Base-by-base conservation (phyloP, 2,797 vertebrate genomes). In the Linurgus olivaceus region DNA sequence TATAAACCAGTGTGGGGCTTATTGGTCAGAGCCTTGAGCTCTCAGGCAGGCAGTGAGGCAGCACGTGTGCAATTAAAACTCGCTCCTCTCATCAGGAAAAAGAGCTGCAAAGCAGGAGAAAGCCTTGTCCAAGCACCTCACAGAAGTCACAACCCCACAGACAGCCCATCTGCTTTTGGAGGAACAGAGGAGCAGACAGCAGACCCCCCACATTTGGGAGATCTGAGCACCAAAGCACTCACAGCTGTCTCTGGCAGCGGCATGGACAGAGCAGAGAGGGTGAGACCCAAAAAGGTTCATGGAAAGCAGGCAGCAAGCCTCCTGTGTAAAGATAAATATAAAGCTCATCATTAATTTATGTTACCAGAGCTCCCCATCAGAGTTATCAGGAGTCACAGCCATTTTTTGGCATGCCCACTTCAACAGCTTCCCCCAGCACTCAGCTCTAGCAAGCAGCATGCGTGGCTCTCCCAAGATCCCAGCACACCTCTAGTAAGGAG, bases 131-230 rank as follows among this genome's bases (percentile, higher is more conserved):
- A 26, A 58, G 51, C 6, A 5, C 15, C 17, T 55, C 6, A 3
- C 12, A 55, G 20, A 29, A 47, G 5, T 2, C 40, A 29, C 5
- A 35, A n/a, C 5, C 40, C 24, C 61, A 35, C 25, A 62, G 28
- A 45, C 10, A 76, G 33, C 45, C 20, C 23, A 20, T n/a, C 31
- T 59, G 61, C 76, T 62, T 65, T n/a, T 4, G 5, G 50, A 77
- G 55, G 48, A 67, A 16, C 0, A 2, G 4, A 5, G 44, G 9
- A 84, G 23, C 65, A 74, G 44, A 4, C 18, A 4, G 0, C 0
- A 48, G 11, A 16, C 11, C 4, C 4, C 29, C 24, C 0, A 3
- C 2, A 4, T 47, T 21, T 57, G 67, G 47, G 67, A 75, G n/a
- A 24, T 17, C 13, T 33, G 63, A 93, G 81, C 54, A 52, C 52